Evolutionary conservation across 2,888 invertebrate species (phyloP).

Genomic region (Cremastinae sp.): DNA sequence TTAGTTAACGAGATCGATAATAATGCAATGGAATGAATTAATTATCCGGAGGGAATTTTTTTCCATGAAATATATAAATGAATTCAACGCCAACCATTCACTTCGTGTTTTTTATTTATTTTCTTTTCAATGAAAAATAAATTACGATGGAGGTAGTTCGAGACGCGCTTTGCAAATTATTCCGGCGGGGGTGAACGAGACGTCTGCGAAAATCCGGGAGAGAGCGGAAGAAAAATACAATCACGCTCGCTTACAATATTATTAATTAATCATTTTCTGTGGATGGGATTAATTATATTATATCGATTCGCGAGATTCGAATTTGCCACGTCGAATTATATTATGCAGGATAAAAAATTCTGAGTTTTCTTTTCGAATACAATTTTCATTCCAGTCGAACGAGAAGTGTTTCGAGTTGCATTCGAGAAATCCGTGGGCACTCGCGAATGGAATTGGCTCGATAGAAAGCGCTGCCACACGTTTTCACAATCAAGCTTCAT

Average conservation of each 20-base stretch:
- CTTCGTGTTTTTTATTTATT: conserved; percentile 5
- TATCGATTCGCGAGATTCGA: too few species aligned
- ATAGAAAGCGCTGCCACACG: conserved; percentile 17
- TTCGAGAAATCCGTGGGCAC: conserved; percentile 8
- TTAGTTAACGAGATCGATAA: conserved; percentile 51
- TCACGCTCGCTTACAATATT: not conserved
- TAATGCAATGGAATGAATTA: conserved; percentile 36
- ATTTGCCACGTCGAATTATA: not conserved
- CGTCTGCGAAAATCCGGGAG: not conserved
- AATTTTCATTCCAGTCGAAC: not conserved
- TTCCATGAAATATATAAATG: too few species aligned
- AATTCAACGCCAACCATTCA: conserved; percentile 7
- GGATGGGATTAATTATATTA: conserved; percentile 16
- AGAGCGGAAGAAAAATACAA: conserved; percentile 1
- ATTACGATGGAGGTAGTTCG: too few species aligned
- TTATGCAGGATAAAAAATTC: not conserved
- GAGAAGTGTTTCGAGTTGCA: conserved; percentile 16
- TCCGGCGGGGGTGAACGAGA: not conserved
- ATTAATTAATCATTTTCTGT: not conserved
- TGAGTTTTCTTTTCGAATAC: not conserved
- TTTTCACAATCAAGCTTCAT: not conserved
- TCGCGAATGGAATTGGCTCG: conserved; percentile 10
- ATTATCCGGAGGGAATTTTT: conserved; percentile 41
- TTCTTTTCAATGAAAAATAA: conserved; percentile 17
- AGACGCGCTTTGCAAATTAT: too few species aligned